Evolutionary conservation across 2,888 invertebrate species (phyloP).

Genomic region (Helobdella robusta): DNA sequence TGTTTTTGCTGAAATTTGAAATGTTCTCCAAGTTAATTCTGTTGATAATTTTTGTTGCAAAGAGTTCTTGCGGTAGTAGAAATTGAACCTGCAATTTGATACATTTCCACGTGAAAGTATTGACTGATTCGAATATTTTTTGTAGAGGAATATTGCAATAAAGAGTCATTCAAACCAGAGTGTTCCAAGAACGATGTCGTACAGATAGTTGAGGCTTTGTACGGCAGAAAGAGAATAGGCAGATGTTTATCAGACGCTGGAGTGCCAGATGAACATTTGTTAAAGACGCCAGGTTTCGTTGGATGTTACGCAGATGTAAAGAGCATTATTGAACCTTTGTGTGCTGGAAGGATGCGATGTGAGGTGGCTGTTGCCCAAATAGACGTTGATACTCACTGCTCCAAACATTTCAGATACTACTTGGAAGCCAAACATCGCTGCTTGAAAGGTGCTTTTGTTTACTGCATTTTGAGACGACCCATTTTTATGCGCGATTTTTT

Average conservation of each 20-base stretch:
- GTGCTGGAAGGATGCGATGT: neutral
- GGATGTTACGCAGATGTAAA: slow-evolving; percentile 11
- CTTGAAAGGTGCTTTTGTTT: neutral
- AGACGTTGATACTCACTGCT: neutral
- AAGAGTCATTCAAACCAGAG: neutral
- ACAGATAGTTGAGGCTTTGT: neutral
- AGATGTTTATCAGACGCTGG: slow-evolving; percentile 4
- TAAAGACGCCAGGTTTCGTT: neutral
- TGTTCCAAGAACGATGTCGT: neutral
- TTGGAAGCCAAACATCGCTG: neutral
- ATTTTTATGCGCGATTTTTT: no score
- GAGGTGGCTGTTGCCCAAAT: neutral
- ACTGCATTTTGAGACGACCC: no score
- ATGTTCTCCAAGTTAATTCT: no score
- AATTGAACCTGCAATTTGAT: no score
- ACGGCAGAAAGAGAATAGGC: slow-evolving; percentile 4
- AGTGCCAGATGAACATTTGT: neutral
- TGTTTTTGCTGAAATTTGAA: no score
- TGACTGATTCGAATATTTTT: no score
- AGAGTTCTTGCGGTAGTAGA: no score
- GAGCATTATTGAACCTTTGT: neutral
- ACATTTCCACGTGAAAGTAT: no score
- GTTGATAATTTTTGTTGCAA: no score
- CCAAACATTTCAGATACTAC: neutral
- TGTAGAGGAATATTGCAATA: slow-evolving; percentile 6